These are phyloP conservation scores for Drosophila tripunctata DNA, from an alignment of 2,888 invertebrate species.

Conservation along the genomic window DNA sequence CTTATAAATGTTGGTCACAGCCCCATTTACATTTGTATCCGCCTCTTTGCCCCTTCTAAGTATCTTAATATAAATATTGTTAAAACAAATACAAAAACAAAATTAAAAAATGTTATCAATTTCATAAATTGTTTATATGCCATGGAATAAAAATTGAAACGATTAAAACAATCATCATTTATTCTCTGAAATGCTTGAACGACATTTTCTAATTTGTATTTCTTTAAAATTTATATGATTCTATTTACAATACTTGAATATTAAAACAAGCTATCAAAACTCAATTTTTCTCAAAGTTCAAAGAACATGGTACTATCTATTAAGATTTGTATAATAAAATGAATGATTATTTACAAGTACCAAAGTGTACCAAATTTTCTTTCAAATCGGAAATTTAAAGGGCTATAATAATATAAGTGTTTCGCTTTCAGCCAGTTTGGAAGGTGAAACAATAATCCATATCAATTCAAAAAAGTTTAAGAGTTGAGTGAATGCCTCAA, in stretches of 20 bases:
- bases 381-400: no score
- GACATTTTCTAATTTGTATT: neutral
- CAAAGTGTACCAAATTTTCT: no score
- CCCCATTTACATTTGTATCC: conserved; percentile 1
- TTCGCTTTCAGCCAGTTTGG: no score
- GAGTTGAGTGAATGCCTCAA: no score
- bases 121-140: conserved; percentile 20
- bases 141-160: conserved; percentile 33
- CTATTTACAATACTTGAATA: neutral
- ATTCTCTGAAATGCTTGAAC: neutral
- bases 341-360: no score
- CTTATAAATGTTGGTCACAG: neutral
- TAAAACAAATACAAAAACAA: conserved; percentile 19
- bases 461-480: no score
- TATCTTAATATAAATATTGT: conserved; percentile 51
- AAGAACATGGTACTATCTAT: no score
- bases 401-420: no score
- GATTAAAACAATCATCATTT: conserved; percentile 4
- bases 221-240: neutral
- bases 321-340: no score
- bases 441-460: no score
- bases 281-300: no score
- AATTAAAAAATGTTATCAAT: conserved; percentile 52
- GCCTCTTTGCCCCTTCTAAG: conserved; percentile 9
- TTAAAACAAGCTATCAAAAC: no score